Evolutionary conservation across 1,140 invertebrate genomes (phyloP).

Genomic region (Drosophila ambigua): DNA sequence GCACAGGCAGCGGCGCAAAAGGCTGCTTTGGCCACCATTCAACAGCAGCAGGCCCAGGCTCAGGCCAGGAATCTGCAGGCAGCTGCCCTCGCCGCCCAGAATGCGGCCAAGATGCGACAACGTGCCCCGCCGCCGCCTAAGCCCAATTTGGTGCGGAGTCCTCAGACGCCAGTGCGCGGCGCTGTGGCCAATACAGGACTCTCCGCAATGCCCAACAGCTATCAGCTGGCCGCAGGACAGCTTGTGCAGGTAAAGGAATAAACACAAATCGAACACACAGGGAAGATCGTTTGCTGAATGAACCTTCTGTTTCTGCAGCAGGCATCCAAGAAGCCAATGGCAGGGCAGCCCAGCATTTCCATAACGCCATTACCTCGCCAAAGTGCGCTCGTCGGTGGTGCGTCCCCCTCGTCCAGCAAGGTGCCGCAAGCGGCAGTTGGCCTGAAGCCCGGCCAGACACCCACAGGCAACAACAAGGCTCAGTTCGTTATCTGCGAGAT

Average conservation of each 20-base stretch:
- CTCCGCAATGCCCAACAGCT: slow-evolving; percentile 73
- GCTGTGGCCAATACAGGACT: slow-evolving; percentile 50
- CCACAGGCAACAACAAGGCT: slow-evolving; percentile 86
- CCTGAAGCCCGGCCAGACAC: slow-evolving; percentile 84
- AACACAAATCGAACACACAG: background rate
- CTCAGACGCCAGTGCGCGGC: slow-evolving; percentile 59
- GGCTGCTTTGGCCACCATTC: slow-evolving; percentile 78
- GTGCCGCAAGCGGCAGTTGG: slow-evolving; percentile 84
- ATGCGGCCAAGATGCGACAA: slow-evolving; percentile 77
- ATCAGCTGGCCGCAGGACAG: slow-evolving; percentile 77
- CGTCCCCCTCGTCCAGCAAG: slow-evolving; percentile 83
- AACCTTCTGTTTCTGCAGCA: slow-evolving; percentile 22
- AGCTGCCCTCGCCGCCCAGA: slow-evolving; percentile 76
- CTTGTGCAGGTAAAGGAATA: slow-evolving; percentile 64
- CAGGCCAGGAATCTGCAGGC: slow-evolving; percentile 79
- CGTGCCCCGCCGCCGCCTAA: slow-evolving; percentile 65
- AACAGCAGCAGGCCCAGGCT: slow-evolving; percentile 73
- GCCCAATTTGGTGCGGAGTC: slow-evolving; percentile 60
- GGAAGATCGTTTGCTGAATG: background rate
- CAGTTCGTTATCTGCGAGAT: slow-evolving; percentile 97
- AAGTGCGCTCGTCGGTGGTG: slow-evolving; percentile 77
- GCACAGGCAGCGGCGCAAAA: slow-evolving; percentile 83
- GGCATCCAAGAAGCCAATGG: slow-evolving; percentile 82
- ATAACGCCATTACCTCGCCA: slow-evolving; percentile 93
- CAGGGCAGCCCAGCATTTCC: slow-evolving; percentile 93